phyloP scores from a whole-genome alignment of 2,797 vertebrate genomes.

The Epinephelus awoara region DNA sequence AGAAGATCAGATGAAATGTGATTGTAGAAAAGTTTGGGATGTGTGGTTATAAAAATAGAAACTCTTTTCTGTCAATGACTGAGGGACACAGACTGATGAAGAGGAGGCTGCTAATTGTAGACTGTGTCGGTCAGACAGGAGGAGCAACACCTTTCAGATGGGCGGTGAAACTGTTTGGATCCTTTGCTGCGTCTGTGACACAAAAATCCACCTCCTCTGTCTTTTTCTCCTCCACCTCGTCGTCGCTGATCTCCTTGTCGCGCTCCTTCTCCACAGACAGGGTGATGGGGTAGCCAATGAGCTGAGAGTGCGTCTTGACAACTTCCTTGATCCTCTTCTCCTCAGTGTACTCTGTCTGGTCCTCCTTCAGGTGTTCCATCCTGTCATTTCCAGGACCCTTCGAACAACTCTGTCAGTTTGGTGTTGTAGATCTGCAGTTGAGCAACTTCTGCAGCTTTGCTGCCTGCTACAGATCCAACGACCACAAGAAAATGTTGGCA shows the following conservation, averaged over 20 bases:
- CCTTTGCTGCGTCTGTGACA: too few species aligned
- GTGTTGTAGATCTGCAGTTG: not conserved
- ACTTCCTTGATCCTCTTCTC: slow-evolving; percentile 94
- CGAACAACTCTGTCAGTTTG: too few species aligned
- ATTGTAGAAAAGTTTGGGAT: too few species aligned
- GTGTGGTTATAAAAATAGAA: too few species aligned
- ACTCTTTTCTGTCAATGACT: not conserved
- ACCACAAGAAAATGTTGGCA: too few species aligned
- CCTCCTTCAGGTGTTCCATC: slow-evolving; percentile 94
- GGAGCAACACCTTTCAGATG: too few species aligned
- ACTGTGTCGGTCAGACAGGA: not conserved
- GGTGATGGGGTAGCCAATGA: slow-evolving; percentile 96
- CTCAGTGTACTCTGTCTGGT: slow-evolving; percentile 94
- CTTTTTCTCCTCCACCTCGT: slow-evolving; percentile 94
- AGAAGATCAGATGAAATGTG: not conserved
- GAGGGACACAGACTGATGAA: not conserved
- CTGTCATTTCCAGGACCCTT: too few species aligned
- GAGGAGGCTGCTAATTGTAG: not conserved
- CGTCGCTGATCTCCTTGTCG: slow-evolving; percentile 97
- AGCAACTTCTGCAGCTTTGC: too few species aligned
- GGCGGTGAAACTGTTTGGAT: too few species aligned
- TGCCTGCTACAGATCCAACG: too few species aligned
- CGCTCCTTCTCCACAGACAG: slow-evolving; percentile 93
- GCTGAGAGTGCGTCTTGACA: slow-evolving; percentile 98
- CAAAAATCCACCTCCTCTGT: slow-evolving; percentile 84